phyloP scores from a whole-genome alignment of 2,797 vertebrate species.

The Mus caroli region DNA sequence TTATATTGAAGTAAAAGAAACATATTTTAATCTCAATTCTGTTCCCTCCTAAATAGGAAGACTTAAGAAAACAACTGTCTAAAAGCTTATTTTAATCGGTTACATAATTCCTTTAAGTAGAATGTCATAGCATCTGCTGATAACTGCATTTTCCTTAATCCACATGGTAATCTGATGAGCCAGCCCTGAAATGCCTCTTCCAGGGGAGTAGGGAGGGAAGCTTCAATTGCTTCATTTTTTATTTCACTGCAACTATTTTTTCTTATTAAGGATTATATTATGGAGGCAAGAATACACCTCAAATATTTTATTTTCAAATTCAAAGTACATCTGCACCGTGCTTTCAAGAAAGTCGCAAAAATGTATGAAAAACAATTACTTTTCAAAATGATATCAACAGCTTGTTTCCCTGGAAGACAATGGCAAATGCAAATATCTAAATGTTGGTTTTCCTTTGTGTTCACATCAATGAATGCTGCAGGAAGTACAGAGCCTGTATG shows the following conservation, averaged over 20 bases:
- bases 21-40: constrained; percentile 26
- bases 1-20: background rate
- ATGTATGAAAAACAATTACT: background rate
- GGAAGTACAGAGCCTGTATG: background rate
- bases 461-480: background rate
- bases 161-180: background rate
- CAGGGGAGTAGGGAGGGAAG: background rate
- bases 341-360: constrained; percentile 19
- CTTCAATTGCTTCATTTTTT: background rate
- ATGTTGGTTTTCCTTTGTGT: background rate
- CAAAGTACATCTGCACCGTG: background rate
- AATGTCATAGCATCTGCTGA: background rate
- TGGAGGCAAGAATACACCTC: background rate
- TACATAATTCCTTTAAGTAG: constrained; percentile 28
- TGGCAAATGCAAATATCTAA: background rate
- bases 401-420: background rate
- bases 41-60: background rate
- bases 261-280: constrained; percentile 55
- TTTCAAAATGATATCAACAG: background rate
- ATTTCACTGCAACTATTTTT: constrained; percentile 33
- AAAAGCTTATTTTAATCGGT: constrained; percentile 51
- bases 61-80: constrained; percentile 40
- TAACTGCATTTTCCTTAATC: constrained; percentile 54
- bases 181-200: background rate
- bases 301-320: constrained; percentile 46